Evolutionary conservation across 2,113 vertebrate species (phyloP).

Genomic region (Vombatus ursinus): DNA sequence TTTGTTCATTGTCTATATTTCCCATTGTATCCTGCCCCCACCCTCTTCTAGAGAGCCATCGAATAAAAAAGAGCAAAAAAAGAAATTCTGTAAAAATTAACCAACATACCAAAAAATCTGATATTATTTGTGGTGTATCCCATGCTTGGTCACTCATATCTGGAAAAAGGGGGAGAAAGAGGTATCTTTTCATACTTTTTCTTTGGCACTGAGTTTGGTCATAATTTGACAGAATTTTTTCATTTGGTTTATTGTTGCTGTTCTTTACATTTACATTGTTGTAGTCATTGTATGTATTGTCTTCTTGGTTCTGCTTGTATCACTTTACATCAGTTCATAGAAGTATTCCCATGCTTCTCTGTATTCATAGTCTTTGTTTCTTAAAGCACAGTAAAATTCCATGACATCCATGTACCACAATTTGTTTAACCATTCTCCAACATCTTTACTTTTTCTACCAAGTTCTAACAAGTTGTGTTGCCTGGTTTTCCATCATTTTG

Average conservation of each 20-base stretch:
- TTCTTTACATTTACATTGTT: background rate
- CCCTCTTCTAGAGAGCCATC: background rate
- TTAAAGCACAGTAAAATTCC: background rate
- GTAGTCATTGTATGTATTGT: background rate
- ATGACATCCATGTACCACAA: background rate
- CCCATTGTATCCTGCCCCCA: no score
- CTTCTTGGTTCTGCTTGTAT: background rate
- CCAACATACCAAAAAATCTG: background rate
- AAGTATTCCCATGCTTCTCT: background rate
- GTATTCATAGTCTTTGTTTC: background rate
- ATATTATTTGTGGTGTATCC: background rate
- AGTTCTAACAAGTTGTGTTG: constrained; percentile 16
- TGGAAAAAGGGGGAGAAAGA: background rate
- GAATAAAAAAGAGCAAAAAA: background rate
- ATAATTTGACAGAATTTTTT: background rate
- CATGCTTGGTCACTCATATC: background rate
- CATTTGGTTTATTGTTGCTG: background rate
- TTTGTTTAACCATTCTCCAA: background rate
- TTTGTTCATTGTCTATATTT: no score
- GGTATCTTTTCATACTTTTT: background rate
- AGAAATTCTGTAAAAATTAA: background rate
- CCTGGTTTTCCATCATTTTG: constrained; percentile 12
- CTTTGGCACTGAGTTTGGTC: background rate
- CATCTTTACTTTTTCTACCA: constrained; percentile 9
- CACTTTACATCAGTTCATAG: background rate